These are phyloP conservation scores for Campylomormyrus tamandua DNA, from an alignment of 2,113 vertebrate species.

Conservation along the genomic window DNA sequence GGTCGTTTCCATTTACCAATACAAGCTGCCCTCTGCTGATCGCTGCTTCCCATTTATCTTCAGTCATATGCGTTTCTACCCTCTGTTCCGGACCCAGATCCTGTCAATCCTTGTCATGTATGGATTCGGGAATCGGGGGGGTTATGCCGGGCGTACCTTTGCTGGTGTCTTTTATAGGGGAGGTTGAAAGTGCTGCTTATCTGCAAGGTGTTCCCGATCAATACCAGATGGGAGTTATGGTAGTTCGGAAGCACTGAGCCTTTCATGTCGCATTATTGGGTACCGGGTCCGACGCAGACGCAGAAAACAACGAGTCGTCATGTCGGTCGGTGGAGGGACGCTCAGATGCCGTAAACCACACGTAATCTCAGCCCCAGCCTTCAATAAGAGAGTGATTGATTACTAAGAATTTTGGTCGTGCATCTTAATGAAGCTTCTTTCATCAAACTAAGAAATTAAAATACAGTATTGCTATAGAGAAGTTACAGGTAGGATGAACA, in stretches of 20 bases:
- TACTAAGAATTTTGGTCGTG: neutral
- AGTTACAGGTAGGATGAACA: neutral
- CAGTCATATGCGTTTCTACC: neutral
- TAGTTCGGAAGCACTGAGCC: neutral
- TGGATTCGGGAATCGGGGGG: neutral
- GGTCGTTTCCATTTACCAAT: neutral
- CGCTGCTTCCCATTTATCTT: neutral
- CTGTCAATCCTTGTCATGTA: neutral
- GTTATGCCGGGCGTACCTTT: neutral
- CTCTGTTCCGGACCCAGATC: neutral
- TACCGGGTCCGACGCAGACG: neutral
- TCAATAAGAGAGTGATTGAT: neutral
- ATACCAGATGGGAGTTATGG: constrained; percentile 8
- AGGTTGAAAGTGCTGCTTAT: neutral
- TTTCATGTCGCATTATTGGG: neutral
- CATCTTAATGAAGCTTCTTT: neutral
- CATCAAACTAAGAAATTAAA: neutral
- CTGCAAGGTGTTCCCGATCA: constrained; percentile 1
- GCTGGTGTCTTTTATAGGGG: neutral
- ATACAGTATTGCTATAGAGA: neutral
- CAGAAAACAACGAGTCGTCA: neutral
- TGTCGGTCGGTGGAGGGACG: neutral
- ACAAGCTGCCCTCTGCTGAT: neutral
- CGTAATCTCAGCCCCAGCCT: neutral
- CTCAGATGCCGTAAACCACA: neutral